Evolutionary conservation across 2,113 vertebrate genomes (phyloP), one percentile per base, ranked within the genome.

Genomic region (Sylvilagus bachmani): DNA sequence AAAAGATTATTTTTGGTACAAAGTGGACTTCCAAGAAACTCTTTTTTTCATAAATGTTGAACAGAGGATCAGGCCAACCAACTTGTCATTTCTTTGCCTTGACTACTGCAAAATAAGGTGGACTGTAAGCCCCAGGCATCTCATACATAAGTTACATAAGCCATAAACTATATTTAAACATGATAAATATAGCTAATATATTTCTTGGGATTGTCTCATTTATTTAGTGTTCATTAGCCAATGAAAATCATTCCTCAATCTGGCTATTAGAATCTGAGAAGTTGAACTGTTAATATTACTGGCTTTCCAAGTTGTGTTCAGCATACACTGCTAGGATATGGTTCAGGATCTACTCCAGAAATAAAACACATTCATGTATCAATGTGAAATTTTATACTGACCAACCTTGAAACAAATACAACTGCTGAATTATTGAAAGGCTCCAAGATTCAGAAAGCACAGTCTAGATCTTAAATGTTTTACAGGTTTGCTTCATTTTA

Each of bases 171-270:
- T 82, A 64, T 88, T 90, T 93, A 96, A 96, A 95, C 33, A 66
- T 93, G 90, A 97, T 96, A 94, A 97, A 96, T 95, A 62, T 53
- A 10, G 36, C 27, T 75, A 86, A 90, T 95, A 88, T 78, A 85
- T 93, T 90, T 93, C 67, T 75, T 62, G 69, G 71, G 94, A 84
- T 87, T 80, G 58, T 96, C 31, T 88, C 38, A 95, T 96, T 91
- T 96, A 82, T 90, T 92, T 86, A 78, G 17, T 78, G n/a, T 90
- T 88, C 80, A 79, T 94, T 95, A 91, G 62, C 19, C 55, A 58
- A 58, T 58, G 55, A 58, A 58, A 17, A 58, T 19, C 55, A 94
- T 96, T 95, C 17, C 93, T 95, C 10, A 86, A 21, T 33, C 22
- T 38, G 69, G 53, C 25, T 90, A n/a, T 96, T 93, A 88, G 44